Evolutionary conservation across 2,113 vertebrate species (phyloP), one percentile per base, ranked within the genome.

Genomic region (Chaetops frenatus): DNA sequence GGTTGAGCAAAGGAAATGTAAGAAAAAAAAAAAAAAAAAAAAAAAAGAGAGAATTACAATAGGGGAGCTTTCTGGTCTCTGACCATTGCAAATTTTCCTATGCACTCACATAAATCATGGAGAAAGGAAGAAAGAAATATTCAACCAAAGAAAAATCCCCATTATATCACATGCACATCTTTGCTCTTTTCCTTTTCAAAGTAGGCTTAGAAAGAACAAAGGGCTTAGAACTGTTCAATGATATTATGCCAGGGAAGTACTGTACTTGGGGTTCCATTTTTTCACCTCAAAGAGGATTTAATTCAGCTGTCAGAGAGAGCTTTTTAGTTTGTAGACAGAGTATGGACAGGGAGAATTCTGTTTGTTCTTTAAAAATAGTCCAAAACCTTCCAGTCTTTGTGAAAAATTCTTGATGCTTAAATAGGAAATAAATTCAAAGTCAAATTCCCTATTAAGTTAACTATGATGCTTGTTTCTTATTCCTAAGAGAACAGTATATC

Each of bases 361-460:
- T 98, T 97, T 98, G 97, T 98, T 97, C 98, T 98, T 98, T 96
- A 96, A 97, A 98, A 98, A 97, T 94, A 97, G 92, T 96, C 96
- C 87, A 94, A 98, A 98, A 98, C 95, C 97, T 93, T 97, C 85
- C 62, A 90, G 78, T 87, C 96, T 98, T 97, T 98, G 84, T 98
- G 88, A 97, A 96, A 97, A 97, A 93, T 92, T 97, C 97, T 97
- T 72, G 67, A 97, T 95, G 95, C 86, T 98, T 97, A 97, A 97
- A 97, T 93, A 94, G 79, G 92, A 98, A 98, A 97, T 97, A 97
- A 97, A 97, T 96, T 98, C 97, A 98, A 98, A 98, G 98, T 98
- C 95, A 97, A 97, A 97, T 97, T 97, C 58, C 67, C 89, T 96
- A 94, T 97, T 98, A 98, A 97, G 92, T 95, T 95, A 97, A 92